Evolutionary conservation across 1,140 invertebrate genomes (phyloP), one percentile per base, ranked within the genome.

Genomic region (Drosophila rufa): DNA sequence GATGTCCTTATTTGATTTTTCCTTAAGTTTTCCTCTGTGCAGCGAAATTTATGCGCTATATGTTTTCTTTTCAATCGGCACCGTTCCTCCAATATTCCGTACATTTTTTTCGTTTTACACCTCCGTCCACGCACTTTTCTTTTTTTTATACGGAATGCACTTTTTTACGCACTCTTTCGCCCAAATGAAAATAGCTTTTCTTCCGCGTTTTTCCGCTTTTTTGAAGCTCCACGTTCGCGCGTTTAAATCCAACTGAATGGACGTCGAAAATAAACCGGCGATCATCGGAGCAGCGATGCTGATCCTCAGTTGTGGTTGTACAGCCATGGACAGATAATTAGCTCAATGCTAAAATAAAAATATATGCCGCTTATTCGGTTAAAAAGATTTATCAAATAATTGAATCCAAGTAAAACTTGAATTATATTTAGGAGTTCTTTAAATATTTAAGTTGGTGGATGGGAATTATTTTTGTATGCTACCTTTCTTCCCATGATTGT

Each of bases 241-340:
- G 70, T 74, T 66, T 40, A 66, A 80, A 67, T 77, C 59, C 66
- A 85, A 85, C 83, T 83, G 64, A 80, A 80, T 42, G 64, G 43
- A 42, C 25, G 56, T 38, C 6, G 38, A 8, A n/a, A 46, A n/a
- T 27, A 15, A 70, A 3, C 38, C 46, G 47, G 61, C 48, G 55
- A 61, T 58, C 65, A 84, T 75, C 70, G 75, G 30, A 48, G 36
- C 22, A 47, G 75, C 62, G 47, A 57, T 59, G 75, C 62, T 58
- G 71, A 76, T 58, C 47, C 61, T 33, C n/a, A 15, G 70, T 45
- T 58, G 12, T 22, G 27, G 17, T 19, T 12, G 42, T 11, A 36
- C 51, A 55, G 51, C 7, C 14, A 22, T 22, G 14, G 17, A 22
- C 12, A 55, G 14, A 22, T 5, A 22, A 22, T 9, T 7, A 30